These are phyloP conservation scores for Hirudinaria manillensis DNA, from an alignment of 2,888 invertebrate species.

Conservation along the genomic window DNA sequence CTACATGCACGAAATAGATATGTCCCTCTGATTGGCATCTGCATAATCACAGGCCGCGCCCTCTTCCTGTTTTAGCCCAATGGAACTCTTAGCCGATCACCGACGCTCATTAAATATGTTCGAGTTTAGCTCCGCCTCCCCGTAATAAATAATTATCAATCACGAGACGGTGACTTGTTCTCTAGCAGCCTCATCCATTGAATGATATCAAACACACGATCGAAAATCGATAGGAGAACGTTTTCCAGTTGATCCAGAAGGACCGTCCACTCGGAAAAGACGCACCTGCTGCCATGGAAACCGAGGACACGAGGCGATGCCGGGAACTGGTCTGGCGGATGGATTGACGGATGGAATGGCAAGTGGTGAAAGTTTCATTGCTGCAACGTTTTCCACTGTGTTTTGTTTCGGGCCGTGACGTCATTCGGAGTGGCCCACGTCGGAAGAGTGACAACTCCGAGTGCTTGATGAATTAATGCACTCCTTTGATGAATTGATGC, in stretches of 20 bases:
- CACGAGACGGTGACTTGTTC: conserved; percentile 4
- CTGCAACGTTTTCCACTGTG: no score
- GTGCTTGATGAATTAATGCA: no score
- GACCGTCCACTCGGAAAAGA: no score
- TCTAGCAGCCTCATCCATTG: conserved; percentile 12
- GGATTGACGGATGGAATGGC: no score
- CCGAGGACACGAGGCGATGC: no score
- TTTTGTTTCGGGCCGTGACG: no score
- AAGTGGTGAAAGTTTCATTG: no score
- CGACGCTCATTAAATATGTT: background rate
- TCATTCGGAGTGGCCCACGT: no score
- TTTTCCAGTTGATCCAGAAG: background rate
- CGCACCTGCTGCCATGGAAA: no score
- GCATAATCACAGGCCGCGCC: conserved; percentile 12
- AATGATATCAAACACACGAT: conserved; percentile 6
- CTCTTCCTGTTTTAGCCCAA: background rate
- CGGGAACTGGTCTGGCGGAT: no score
- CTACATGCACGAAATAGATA: conserved; percentile 14
- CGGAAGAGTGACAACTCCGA: no score
- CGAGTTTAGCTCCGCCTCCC: background rate
- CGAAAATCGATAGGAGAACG: conserved; percentile 15
- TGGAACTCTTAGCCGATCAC: background rate
- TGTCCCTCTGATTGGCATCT: conserved; percentile 4
- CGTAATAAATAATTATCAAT: conserved; percentile 15
- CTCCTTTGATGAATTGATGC: no score